Conservation (phyloP, 2,113 vertebrate genomes). For the Ailuropoda melanoleuca region DNA sequence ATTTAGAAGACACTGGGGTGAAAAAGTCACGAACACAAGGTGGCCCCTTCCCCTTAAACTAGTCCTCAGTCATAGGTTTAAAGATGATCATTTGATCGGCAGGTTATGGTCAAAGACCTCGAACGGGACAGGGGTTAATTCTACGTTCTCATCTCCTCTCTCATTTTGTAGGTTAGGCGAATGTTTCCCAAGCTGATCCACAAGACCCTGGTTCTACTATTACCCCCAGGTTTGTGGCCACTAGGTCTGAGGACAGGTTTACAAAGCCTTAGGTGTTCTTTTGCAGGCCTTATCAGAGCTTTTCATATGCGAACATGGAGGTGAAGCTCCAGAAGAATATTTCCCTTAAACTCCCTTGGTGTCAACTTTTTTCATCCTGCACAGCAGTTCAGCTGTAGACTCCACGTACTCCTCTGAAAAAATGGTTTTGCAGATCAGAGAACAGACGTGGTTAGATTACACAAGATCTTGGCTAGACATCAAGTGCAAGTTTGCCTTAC, state of each 20-base stretch:
- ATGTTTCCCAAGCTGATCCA: not conserved
- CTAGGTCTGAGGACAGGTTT: not conserved
- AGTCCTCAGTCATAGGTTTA: not conserved
- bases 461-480: not conserved
- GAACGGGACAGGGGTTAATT: not conserved
- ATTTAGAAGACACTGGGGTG: not conserved
- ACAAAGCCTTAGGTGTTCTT: not conserved
- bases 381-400: not conserved
- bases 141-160: not conserved
- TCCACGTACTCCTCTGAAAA: fast-evolving
- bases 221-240: not conserved
- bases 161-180: not conserved
- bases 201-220: not conserved
- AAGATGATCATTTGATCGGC: not conserved
- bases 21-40: not conserved
- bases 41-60: not conserved
- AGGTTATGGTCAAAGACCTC: not conserved
- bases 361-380: not conserved
- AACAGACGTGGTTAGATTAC: too few relatives aligned
- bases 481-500: not conserved
- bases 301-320: not conserved
- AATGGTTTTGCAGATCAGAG: not conserved
- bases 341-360: not conserved
- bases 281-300: not conserved
- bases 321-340: not conserved